Evolutionary conservation across 2,113 vertebrate genomes (phyloP), one percentile per base, ranked within the genome.

Genomic region (Rhineura floridana): DNA sequence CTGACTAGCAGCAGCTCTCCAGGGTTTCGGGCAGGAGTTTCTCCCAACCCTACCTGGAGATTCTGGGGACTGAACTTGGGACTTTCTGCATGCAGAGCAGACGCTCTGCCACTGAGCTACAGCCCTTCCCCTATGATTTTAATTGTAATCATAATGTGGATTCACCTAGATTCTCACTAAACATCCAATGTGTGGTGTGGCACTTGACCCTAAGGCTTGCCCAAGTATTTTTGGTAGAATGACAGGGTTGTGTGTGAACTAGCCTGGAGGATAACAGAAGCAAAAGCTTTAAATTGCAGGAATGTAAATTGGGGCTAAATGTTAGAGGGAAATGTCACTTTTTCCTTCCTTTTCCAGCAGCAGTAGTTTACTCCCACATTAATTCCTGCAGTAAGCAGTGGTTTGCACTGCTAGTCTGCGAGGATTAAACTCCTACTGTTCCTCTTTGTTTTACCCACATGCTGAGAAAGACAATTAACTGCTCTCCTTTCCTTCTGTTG

Each of bases 401-500:
- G 55, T 82, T 52, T 83, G 36, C 59, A 36, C 44, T 65, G 55
- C 55, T 55, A 88, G 55, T 39, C 1, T 30, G 25, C 3, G 39
- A 46, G 15, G 46, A 65, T 59, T 50, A 75, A 75, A 75, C 30
- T 50, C 39, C 42, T 21, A 15, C n/a, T 36, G 19, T 52, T 42
- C 25, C 36, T 67, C 46, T 83, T 88, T 33, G 23, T 76, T 88
- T 83, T 33, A 48, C 7, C 44, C 72, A 48, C 77, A 70, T 23
- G 67, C 77, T 72, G 77, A 77, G 80, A 83, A 65, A 63, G 62
- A 83, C 52, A 52, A 80, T 80, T 52, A 80, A 80, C 46, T 30
- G 8, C 76, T 30, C 13, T 42, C 42, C 33, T 19, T 46, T 36
- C 17, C 42, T 86, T 46, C n/a, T 59, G 19, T 7, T 21, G 44